Percentiles rank a stretch among this genome's conserved stretches.
phyloP scores from a whole-genome alignment of 2,797 vertebrate species.

The Allochrocebus solatus region DNA sequence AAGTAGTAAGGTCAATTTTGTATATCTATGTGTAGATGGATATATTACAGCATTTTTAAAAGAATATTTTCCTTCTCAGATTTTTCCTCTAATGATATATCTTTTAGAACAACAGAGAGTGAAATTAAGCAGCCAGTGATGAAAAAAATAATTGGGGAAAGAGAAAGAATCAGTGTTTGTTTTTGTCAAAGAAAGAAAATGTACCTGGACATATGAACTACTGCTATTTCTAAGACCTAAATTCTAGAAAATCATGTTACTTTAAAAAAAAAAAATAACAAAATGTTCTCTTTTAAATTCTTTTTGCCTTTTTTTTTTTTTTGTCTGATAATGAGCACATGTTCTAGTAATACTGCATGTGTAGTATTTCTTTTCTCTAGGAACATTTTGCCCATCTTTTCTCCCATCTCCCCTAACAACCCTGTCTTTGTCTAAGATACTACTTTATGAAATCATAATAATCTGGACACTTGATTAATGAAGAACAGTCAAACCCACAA shows the following conservation, averaged over 20 bases:
- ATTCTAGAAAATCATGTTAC: neutral
- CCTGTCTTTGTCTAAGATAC: neutral
- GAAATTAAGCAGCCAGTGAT: neutral
- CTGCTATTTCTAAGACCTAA: neutral
- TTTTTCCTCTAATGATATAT: neutral
- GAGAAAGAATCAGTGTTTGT: neutral
- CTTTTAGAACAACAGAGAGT: neutral
- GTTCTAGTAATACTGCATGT: neutral
- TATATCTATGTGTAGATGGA: accelerated
- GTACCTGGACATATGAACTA: neutral
- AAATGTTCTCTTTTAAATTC: neutral
- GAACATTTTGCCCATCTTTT: neutral
- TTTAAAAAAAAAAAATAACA: neutral
- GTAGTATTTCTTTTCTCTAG: neutral
- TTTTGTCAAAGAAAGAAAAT: neutral
- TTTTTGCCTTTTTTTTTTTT: neutral
- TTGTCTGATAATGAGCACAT: neutral
- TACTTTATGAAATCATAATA: neutral
- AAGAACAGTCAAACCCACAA: neutral
- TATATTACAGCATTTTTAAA: neutral
- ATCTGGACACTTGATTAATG: neutral
- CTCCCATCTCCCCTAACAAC: neutral
- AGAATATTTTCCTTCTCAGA: neutral
- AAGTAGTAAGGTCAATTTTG: neutral
- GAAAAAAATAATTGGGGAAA: neutral